Percentiles rank a stretch among this genome's conserved stretches.
These are phyloP conservation scores for Creontiades dilutus DNA, from an alignment of 2,888 invertebrate species.

Conservation along the genomic window DNA sequence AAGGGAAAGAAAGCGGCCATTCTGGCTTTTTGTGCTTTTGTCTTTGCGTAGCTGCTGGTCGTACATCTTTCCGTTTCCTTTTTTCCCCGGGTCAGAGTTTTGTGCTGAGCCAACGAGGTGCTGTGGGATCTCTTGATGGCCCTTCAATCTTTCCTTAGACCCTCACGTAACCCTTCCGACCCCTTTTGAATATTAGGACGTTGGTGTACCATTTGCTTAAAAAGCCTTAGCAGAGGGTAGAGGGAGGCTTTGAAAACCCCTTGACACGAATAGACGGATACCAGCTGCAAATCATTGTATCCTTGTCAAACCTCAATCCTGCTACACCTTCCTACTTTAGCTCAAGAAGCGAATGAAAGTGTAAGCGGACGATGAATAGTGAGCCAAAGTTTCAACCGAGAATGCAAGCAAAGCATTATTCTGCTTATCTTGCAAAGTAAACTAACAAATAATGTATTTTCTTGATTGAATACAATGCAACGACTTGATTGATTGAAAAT, in stretches of 20 bases:
- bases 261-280: background rate
- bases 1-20: background rate
- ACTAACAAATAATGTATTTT: too few relatives aligned
- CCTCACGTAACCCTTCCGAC: slow-evolving; percentile 7
- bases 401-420: too few relatives aligned
- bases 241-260: background rate
- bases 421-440: too few relatives aligned
- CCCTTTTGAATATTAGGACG: background rate
- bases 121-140: background rate
- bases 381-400: too few relatives aligned
- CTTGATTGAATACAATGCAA: too few relatives aligned
- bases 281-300: too few relatives aligned
- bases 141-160: slow-evolving; percentile 21
- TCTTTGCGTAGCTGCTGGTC: background rate
- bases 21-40: background rate
- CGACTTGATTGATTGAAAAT: too few relatives aligned
- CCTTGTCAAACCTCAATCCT: too few relatives aligned
- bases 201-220: background rate
- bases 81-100: background rate
- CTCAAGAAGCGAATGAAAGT: too few relatives aligned
- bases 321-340: too few relatives aligned
- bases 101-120: background rate
- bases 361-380: too few relatives aligned
- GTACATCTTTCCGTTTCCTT: background rate
- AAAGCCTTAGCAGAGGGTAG: background rate